These are phyloP conservation scores for Chaitophorus viminalis DNA, from an alignment of 2,888 invertebrate species.

Conservation along the genomic window DNA sequence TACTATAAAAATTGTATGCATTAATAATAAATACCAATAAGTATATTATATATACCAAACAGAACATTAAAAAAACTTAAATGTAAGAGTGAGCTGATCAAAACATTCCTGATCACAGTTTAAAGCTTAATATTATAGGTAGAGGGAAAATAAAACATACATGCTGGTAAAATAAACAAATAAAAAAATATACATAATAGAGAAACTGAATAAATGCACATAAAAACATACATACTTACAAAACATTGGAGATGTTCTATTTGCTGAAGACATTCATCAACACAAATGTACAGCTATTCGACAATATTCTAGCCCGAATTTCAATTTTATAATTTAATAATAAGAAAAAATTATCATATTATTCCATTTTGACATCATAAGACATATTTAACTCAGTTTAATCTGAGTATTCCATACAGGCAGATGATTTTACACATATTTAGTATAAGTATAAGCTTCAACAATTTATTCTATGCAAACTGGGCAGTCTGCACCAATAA, in stretches of 20 bases:
- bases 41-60: constrained; percentile 18
- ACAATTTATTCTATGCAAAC: constrained; percentile 16
- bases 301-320: constrained; percentile 44
- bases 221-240: constrained; percentile 60
- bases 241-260: constrained; percentile 59
- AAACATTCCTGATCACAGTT: constrained; percentile 11
- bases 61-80: not conserved
- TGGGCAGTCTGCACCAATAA: not conserved
- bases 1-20: not conserved
- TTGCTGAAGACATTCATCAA: constrained; percentile 53
- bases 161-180: constrained; percentile 53
- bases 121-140: not conserved
- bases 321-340: constrained; percentile 21
- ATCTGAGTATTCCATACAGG: constrained; percentile 23
- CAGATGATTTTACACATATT: constrained; percentile 42
- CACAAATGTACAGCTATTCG: constrained; percentile 52
- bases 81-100: constrained; percentile 21
- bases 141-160: constrained; percentile 36
- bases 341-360: constrained; percentile 31
- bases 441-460: not conserved
- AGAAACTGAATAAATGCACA: constrained; percentile 32
- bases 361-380: constrained; percentile 32
- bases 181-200: constrained; percentile 40
- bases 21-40: constrained; percentile 6
- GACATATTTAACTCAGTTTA: constrained; percentile 41